phyloP scores from a whole-genome alignment of 2,888 invertebrate genomes.

The Chloromyia formosa region DNA sequence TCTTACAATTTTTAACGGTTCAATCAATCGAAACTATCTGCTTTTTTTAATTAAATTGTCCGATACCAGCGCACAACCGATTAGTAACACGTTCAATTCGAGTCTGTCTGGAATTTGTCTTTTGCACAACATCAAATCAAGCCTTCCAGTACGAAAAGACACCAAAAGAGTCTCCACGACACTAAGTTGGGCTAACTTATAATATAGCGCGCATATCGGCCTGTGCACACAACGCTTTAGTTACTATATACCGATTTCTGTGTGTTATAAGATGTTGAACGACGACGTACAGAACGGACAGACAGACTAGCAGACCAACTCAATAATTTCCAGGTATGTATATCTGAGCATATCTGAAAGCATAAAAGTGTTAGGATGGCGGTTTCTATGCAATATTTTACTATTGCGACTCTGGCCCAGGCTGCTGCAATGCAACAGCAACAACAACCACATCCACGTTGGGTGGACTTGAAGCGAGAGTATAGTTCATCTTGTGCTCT shows the following conservation, averaged over 20 bases:
- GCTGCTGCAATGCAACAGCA: slow-evolving; percentile 9
- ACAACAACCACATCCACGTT: too few species aligned
- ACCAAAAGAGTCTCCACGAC: slow-evolving; percentile 2
- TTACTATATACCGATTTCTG: slow-evolving; percentile 13
- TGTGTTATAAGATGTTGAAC: neutral
- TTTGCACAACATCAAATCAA: slow-evolving; percentile 47
- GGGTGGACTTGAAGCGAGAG: too few species aligned
- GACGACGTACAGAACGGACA: neutral
- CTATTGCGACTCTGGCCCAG: neutral
- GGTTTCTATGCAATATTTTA: neutral
- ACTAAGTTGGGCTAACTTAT: slow-evolving; percentile 18
- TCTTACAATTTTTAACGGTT: neutral
- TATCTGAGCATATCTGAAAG: slow-evolving; percentile 1
- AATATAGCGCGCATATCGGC: slow-evolving; percentile 6
- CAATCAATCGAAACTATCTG: neutral
- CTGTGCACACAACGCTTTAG: slow-evolving; percentile 10
- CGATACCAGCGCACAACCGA: slow-evolving; percentile 49
- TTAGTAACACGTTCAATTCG: slow-evolving; percentile 51
- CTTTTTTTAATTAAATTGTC: neutral
- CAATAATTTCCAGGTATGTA: neutral
- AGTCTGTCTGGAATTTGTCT: slow-evolving; percentile 50
- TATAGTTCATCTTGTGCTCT: too few species aligned
- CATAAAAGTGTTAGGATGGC: slow-evolving; percentile 26
- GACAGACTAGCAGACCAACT: slow-evolving; percentile 1
- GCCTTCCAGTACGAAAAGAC: slow-evolving; percentile 23